Evolutionary conservation across 2,797 vertebrate species (phyloP), one percentile per base, ranked within the genome.

Genomic region (Anguilla pacifica): DNA sequence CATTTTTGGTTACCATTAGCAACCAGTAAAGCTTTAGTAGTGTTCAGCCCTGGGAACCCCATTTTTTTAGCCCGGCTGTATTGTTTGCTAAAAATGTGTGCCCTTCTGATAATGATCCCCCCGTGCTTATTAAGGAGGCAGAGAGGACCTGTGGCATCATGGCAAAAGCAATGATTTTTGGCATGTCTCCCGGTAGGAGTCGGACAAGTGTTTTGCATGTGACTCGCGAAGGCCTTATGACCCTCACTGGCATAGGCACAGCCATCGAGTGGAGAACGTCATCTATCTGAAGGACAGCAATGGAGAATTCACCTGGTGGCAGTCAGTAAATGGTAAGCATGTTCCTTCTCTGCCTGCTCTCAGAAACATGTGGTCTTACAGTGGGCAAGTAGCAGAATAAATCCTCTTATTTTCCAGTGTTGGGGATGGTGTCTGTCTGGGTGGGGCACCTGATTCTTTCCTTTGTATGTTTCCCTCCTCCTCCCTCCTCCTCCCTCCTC

Each of bases 151-250:
- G 5, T 22, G 31, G 55, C 25, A 35, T 64, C 4, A 39, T 83
- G 64, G 22, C 64, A n/a, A 35, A 4, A 74, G 51, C 10, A 55
- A 61, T 61, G 22, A 15, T 64, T 87, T 7, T 59, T 83, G 84
- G 84, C 28, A 77, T 84, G 51, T n/a, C 15, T 2, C 0, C 86
- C 3, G 3, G 43, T 91, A 98, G 97, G 96, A 97, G 88, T 95
- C 95, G 0, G 94, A 98, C 91, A 98, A 98, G 88, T 98, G 98
- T 92, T 98, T 97, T 67, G 93, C 91, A 55, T 98, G 97, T 25
- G 95, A 98, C 92, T 98, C 97, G 0, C 91, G 81, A 67, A 93
- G 90, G 35, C 94, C 89, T 0, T 93, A 96, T 31, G 81, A 96
- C 86, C 87, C 89, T 0, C 0, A 90, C 55, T 49, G 0, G 86